A percentile compares a stretch with the other conserved stretches of the same genome.
phyloP scores from a whole-genome alignment of 2,888 invertebrate genomes.

The Melanargia galathea region DNA sequence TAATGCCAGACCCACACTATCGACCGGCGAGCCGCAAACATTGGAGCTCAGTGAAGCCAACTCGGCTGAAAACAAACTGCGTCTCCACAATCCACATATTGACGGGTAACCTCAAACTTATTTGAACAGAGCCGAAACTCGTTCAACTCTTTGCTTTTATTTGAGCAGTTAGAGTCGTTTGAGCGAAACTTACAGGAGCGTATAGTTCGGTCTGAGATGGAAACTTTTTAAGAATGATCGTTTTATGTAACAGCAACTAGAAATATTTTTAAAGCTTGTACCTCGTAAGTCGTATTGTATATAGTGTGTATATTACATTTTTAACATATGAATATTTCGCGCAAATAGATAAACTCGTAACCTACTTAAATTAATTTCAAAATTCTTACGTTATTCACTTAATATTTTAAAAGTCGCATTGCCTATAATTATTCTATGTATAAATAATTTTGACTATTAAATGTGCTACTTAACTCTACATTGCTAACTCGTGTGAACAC shows the following conservation, averaged over 20 bases:
- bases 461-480: no score
- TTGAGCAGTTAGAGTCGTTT: conserved; percentile 20
- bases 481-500: no score
- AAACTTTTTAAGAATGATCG: conserved; percentile 2
- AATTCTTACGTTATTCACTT: no score
- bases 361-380: no score
- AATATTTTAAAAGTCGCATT: no score
- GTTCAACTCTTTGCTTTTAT: conserved; percentile 21
- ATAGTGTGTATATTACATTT: no score
- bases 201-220: neutral
- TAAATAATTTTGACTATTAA: no score
- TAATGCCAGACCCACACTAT: conserved; percentile 20
- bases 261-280: no score
- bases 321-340: neutral
- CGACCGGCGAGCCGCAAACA: conserved; percentile 2
- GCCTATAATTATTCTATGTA: no score
- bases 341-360: neutral
- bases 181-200: conserved; percentile 1
- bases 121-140: conserved; percentile 20
- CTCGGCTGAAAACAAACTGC: conserved; percentile 18
- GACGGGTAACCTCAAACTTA: conserved; percentile 19
- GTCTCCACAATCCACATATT: conserved; percentile 18
- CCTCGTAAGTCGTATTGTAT: no score
- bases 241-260: neutral
- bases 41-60: conserved; percentile 17